Base-by-base conservation (phyloP, 2,888 invertebrate species). In the Melieria crassipennis region DNA sequence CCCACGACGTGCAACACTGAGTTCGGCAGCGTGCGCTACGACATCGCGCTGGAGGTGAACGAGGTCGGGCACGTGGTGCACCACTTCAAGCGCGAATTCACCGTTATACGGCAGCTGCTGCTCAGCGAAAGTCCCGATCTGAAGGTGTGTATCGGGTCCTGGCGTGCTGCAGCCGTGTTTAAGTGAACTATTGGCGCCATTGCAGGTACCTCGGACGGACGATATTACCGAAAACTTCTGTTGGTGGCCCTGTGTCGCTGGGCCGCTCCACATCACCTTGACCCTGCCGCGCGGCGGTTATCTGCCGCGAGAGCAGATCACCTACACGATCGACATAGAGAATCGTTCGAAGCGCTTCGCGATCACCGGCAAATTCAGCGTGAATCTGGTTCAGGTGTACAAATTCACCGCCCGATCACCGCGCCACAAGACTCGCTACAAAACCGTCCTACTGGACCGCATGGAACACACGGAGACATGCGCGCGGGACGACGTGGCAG, bases 11-110 rank as follows among this genome's bases (percentile, higher is more conserved):
- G 93, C 84, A 91, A 91, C 79, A 91, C 91, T 3, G 88, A 91
- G 80, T 88, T 88, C 85, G 93, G 95, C 0, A 89, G 91, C 80
- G 89, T 96, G 45, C 88, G 92, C 42, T 96, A 95, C 81, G 91
- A 90, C 5, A 88, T 94, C 3, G 92, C 91, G 82, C 92, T 92
- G 7, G 43, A 45, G 47, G 7, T 66, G 43, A 10, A 9, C 7
- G 9, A 57, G 0, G 48, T 48, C 50, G 50, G 60, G 50, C 56
- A 58, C 0, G 3, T 30, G 30, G 30, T 7, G 10, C 58, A 43
- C 16, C 48, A 58, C 9, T 48, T 72, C 9, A 90, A 89, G 0
- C 46, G 7, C 13, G 68, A 62, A 58, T n/a, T 96, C 79, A 94
- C 92, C 45, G 91, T 96, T 9, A 88, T 94, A 64, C 30, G 30